phyloP scores from a whole-genome alignment of 2,888 invertebrate genomes.

The Parnassius smintheus region DNA sequence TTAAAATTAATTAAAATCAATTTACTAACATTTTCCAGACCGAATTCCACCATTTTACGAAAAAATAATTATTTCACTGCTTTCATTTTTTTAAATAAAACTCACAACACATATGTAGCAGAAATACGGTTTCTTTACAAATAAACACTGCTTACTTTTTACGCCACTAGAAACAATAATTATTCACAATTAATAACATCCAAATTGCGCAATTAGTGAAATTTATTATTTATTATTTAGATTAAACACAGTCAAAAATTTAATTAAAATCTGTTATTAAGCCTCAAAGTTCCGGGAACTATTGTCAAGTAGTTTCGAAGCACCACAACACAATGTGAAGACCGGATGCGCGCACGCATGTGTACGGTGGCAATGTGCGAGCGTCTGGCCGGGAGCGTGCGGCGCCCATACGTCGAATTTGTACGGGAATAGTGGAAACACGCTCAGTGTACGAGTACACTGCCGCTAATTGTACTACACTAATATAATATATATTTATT shows the following conservation, averaged over 20 bases:
- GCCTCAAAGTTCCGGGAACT: constrained; percentile 9
- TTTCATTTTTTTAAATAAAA: background rate
- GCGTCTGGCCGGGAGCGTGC: constrained; percentile 35
- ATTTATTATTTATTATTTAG: too few relatives aligned
- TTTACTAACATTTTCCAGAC: constrained; percentile 62
- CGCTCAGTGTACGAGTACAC: too few relatives aligned
- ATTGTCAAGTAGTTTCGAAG: constrained; percentile 7
- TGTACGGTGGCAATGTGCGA: constrained; percentile 33
- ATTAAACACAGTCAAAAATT: background rate
- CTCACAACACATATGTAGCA: background rate
- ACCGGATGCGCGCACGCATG: constrained; percentile 52
- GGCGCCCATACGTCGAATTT: constrained; percentile 45
- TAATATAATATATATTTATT: too few relatives aligned
- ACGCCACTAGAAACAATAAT: background rate
- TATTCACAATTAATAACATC: too few relatives aligned
- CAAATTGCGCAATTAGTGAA: too few relatives aligned
- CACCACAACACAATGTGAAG: constrained; percentile 28
- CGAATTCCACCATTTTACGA: constrained; percentile 63
- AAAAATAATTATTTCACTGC: constrained; percentile 5
- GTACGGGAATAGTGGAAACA: too few relatives aligned
- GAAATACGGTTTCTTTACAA: background rate
- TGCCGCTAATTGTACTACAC: too few relatives aligned
- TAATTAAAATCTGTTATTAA: constrained; percentile 8
- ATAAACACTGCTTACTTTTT: background rate
- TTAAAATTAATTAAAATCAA: constrained; percentile 1